Percentiles rank a stretch among this genome's conserved stretches.
These are phyloP conservation scores for Amblyraja radiata DNA, from an alignment of 2,797 vertebrate species.

Conservation along the genomic window DNA sequence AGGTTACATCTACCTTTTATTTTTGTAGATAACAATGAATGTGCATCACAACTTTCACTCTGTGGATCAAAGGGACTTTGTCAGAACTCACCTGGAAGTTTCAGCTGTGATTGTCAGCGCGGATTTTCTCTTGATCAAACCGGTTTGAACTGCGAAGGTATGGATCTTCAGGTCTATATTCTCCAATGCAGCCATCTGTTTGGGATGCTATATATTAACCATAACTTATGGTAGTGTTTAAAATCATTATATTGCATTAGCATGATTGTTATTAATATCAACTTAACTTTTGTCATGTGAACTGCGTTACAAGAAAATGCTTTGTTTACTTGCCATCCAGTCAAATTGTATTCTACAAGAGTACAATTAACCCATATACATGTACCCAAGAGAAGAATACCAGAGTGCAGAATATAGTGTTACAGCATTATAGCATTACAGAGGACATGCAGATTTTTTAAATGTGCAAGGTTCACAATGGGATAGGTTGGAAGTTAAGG, in stretches of 20 bases:
- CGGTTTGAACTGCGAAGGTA: slow-evolving; percentile 73
- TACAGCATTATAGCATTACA: too few relatives aligned
- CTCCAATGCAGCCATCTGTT: neutral
- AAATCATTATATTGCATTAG: neutral
- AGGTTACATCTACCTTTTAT: neutral
- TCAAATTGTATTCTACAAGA: too few relatives aligned
- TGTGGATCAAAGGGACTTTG: slow-evolving; percentile 70
- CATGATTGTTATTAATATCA: neutral
- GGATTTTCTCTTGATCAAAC: slow-evolving; percentile 68
- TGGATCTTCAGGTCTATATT: neutral
- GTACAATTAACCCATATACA: too few relatives aligned
- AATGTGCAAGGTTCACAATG: too few relatives aligned
- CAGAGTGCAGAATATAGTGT: too few relatives aligned
- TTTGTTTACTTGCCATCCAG: too few relatives aligned
- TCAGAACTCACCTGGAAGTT: slow-evolving; percentile 74
- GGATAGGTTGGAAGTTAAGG: too few relatives aligned
- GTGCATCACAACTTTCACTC: slow-evolving; percentile 59
- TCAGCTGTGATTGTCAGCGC: slow-evolving; percentile 70
- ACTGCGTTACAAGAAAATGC: too few relatives aligned
- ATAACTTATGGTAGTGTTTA: neutral
- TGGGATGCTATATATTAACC: neutral
- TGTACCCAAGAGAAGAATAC: too few relatives aligned
- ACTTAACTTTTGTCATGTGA: too few relatives aligned
- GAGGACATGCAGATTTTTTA: too few relatives aligned
- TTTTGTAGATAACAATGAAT: slow-evolving; percentile 72